Base-by-base conservation (phyloP, 2,113 vertebrate species). In the Chrysochloris asiatica region DNA sequence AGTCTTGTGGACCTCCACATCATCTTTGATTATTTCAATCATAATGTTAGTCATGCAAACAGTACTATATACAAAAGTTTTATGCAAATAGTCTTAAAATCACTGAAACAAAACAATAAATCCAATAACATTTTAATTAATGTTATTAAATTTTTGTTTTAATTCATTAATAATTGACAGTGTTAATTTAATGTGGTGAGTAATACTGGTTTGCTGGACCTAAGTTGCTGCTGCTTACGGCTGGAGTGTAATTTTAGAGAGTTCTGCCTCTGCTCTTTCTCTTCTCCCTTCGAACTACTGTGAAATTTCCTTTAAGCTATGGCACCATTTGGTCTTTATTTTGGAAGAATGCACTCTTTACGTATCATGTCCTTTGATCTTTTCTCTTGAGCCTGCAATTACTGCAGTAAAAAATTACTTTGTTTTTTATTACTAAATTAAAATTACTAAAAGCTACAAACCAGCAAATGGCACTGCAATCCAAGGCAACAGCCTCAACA, bases 271-370 rank as follows among this genome's bases (percentile, higher is more conserved):
- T 50, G 36, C 47, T 45, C 10, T 22, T 36, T 24, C 41, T 43
- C 48, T 22, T 47, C 50, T 76, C 41, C 83, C n/a, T 80, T 83
- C 59, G 45, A 93, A 67, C 12, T 63, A 21, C 30, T 83, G 21
- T 30, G 41, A 83, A 65, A 52, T 69, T 85, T 72, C 85, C 38
- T 79, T 88, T 41, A 86, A 79, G 54, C 38, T 33, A 33, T 4
- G 63, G 48, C 13, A 3, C 50, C 30, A 36, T 54, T 47, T 73
- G 36, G 19, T 47, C 67, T 79, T 67, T 47, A 52, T 69, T 65
- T 90, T 82, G 71, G 54, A 86, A 92, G 45, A 45, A 77, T 48
- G 26, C 24, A 63, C 71, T 76, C 38, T 79, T 92, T 77, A 47
- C 16, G 16, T 36, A 48, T 43, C 43, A 52, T 38, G 2, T 52